Conservation (phyloP, 2,888 invertebrate species). For the Venusia cambrica region DNA sequence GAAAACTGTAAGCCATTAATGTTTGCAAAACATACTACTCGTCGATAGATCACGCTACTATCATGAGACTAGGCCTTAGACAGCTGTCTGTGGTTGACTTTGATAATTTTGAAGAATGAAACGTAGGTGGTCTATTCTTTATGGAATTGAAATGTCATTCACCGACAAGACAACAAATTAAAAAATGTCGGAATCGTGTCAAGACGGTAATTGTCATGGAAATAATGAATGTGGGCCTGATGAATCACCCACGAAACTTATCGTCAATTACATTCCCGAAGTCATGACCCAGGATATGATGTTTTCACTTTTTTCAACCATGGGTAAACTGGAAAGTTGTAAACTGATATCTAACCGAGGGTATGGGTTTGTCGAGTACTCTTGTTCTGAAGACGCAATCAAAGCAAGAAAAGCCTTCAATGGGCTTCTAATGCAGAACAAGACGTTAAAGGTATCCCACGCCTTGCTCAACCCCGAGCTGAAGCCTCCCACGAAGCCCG, state of each 20-base stretch:
- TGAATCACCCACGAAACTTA: constrained; percentile 81
- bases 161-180: constrained; percentile 81
- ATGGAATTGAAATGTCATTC: constrained; percentile 75
- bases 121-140: constrained; percentile 56
- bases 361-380: constrained; percentile 80
- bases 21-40: background rate
- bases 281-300: constrained; percentile 82
- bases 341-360: constrained; percentile 80
- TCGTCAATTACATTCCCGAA: constrained; percentile 81
- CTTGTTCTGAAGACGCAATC: constrained; percentile 73
- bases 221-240: constrained; percentile 78
- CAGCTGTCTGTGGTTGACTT: constrained; percentile 11
- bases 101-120: constrained; percentile 26
- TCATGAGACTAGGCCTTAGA: background rate
- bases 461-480: constrained; percentile 74
- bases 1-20: too few species aligned
- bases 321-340: constrained; percentile 81
- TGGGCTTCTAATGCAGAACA: constrained; percentile 78
- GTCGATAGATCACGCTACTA: constrained; percentile 5
- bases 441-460: constrained; percentile 77
- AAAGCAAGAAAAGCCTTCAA: constrained; percentile 78
- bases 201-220: constrained; percentile 82
- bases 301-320: constrained; percentile 79
- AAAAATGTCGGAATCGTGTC: constrained; percentile 83
- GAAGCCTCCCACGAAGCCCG: constrained; percentile 77